Evolutionary conservation across 2,888 invertebrate species (phyloP).

Genomic region (Troides helena): DNA sequence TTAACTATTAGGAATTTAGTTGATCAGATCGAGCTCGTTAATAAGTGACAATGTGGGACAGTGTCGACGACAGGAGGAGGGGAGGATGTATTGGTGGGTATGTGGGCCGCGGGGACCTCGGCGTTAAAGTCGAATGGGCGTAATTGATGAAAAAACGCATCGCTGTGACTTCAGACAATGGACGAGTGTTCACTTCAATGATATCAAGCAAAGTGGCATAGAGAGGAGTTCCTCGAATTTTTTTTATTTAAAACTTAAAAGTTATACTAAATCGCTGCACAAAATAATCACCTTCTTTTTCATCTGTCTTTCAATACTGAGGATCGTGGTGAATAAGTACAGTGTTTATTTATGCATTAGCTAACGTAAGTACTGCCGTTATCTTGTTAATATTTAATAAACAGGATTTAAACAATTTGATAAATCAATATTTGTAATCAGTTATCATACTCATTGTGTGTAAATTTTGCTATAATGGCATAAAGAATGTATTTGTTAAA

Average conservation of each 20-base stretch:
- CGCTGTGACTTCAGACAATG: constrained; percentile 47
- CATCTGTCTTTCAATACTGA: no score
- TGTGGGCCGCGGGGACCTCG: constrained; percentile 16
- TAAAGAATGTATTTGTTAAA: no score
- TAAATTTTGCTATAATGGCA: no score
- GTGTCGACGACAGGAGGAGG: constrained; percentile 13
- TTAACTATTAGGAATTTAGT: constrained; percentile 19
- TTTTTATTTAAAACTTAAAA: neutral
- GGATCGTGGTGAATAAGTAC: no score
- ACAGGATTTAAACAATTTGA: no score
- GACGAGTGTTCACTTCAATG: constrained; percentile 34
- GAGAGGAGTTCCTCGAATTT: constrained; percentile 15
- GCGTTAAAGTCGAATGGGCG: constrained; percentile 33
- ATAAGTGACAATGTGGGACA: constrained; percentile 21
- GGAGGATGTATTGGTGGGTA: constrained; percentile 11
- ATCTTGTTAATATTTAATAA: no score
- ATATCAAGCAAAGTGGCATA: constrained; percentile 30
- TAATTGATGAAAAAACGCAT: constrained; percentile 35
- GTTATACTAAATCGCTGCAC: no score
- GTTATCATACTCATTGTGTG: no score
- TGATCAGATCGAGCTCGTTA: constrained; percentile 7
- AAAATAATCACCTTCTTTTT: no score
- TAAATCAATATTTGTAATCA: no score
- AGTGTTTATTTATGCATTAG: no score
- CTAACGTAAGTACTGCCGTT: no score